Evolutionary conservation across 1,140 invertebrate genomes (phyloP), one percentile per base, ranked within the genome.

Genomic region (Lasaia peninsularis): DNA sequence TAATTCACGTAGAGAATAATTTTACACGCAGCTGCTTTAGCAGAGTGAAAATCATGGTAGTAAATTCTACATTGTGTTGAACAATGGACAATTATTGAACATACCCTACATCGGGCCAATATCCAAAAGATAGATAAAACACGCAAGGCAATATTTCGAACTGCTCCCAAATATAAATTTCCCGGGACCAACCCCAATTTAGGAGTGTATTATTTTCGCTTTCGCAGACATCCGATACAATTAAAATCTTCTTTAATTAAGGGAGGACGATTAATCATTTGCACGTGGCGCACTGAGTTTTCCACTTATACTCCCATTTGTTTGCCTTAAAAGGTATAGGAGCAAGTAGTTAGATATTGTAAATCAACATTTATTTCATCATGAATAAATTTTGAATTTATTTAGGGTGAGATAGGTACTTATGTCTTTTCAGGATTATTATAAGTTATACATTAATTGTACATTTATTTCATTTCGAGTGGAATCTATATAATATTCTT

Each of bases 231-330:
- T 87, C 83, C 86, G 81, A 89, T 89, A 89, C 84, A 89, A 89
- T 89, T 89, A 89, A 89, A 89, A 89, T 89, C 86, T 89, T 89
- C 88, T 89, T 89, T 89, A 90, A 90, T 90, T 90, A 90, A 89
- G 87, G 87, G 78, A 81, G 73, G 75, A 64, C 73, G 65, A 84
- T 89, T 79, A 87, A 90, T 90, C 89, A 90, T 90, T 90, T 78
- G 89, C 89, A 90, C 88, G 87, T 90, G 89, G 89, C 76, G 86
- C 86, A 83, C 78, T 68, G 78, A 88, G 80, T 88, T 87, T 88
- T 88, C 86, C 81, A 83, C 77, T 86, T 82, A 78, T 83, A 77
- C 76, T 77, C 73, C 59, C 71, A 69, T 62, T 62, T 65, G 65
- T 70, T 48, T 21, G 14, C 34, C 16, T 37, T 28, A 24, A 11